Base-by-base conservation (phyloP, 2,113 vertebrate genomes). In the Chloebia gouldiae region DNA sequence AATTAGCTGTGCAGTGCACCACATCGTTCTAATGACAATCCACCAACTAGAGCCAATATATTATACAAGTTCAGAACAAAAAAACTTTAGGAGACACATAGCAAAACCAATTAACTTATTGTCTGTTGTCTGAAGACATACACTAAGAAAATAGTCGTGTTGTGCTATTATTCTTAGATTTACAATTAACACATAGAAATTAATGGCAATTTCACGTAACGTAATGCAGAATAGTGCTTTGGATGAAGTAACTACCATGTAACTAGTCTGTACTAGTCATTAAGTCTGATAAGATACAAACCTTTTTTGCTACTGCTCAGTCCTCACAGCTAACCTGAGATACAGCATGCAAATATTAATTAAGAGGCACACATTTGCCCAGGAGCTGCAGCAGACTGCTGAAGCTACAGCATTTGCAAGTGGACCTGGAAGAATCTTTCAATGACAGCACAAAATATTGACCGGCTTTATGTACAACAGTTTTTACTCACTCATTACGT, bases 101-200 rank as follows among this genome's bases (percentile, higher is more conserved):
- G 4, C 8, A 60, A 75, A 89, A 20, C 3, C 0, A 3, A 47
- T 28, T 59, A 39, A 61, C 19, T 53, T 37, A 31, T 0, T 66
- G 2, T 30, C 49, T 24, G 13, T 33, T 6, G 5, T 64, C 31
- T 95, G 59, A 82, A 71, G 16, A 35, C 10, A 86, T 24, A 50
- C 11, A 28, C 3, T 40, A 35, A 35, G 7, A 69, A 16, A 15
- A 31, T n/a, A 72, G 5, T 4, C 35, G 25, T 2, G 5, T 17
- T 81, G 15, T 39, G 17, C 6, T 66, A 28, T 47, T 80, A 20
- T 44, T 60, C n/a, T 79, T n/a, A 65, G 61, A 60, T 60, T 76
- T 72, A 47, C 23, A 64, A 72, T n/a, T 24, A 75, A 60, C 17
- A 35, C 2, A 1, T 33, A 59, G 25, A 80, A 42, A 81, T 59